Conservation (phyloP, 1,140 invertebrate genomes). For the Epicauta chinensis region DNA sequence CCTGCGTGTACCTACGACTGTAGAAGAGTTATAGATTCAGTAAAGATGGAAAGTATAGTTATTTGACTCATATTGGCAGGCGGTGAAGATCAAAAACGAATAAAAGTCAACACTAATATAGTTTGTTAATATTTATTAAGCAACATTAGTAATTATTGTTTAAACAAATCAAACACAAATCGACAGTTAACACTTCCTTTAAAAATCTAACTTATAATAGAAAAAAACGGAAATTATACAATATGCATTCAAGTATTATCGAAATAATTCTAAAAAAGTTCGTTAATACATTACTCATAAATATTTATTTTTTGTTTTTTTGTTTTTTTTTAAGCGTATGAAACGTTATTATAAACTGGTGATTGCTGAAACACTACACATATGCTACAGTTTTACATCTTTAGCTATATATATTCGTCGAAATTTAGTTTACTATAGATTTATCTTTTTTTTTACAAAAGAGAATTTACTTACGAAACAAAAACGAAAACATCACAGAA, state of each 20-base stretch:
- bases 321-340: slow-evolving; percentile 17
- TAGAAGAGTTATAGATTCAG: too few relatives aligned
- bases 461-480: too few relatives aligned
- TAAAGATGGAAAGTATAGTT: too few relatives aligned
- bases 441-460: too few relatives aligned
- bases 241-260: background rate
- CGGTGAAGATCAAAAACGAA: too few relatives aligned
- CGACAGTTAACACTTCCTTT: too few relatives aligned
- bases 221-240: slow-evolving; percentile 4
- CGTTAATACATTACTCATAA: background rate
- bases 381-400: slow-evolving; percentile 21
- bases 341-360: slow-evolving; percentile 27
- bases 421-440: too few relatives aligned
- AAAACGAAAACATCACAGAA: slow-evolving; percentile 35
- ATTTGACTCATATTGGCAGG: too few relatives aligned
- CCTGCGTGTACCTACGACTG: too few relatives aligned
- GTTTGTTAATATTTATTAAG: slow-evolving; percentile 21
- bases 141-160: slow-evolving; percentile 18
- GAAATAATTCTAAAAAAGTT: background rate
- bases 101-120: too few relatives aligned
- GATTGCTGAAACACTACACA: slow-evolving; percentile 29
- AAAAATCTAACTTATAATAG: slow-evolving; percentile 1
- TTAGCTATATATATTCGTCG: too few relatives aligned
- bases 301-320: background rate
- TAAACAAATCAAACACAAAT: background rate